Evolutionary conservation across 2,888 invertebrate genomes (phyloP).

Genomic region (Caenorhabditis angaria): DNA sequence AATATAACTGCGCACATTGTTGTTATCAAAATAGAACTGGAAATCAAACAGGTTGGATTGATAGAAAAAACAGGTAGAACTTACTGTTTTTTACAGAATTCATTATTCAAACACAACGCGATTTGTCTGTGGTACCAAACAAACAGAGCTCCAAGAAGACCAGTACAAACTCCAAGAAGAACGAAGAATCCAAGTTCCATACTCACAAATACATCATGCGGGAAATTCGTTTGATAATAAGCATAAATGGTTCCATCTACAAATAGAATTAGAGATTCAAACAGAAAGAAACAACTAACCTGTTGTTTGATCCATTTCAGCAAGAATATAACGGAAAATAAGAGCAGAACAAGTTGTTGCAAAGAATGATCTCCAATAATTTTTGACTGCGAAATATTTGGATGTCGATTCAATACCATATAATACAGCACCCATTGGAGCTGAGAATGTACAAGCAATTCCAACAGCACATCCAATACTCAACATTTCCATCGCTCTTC

Average conservation of each 20-base stretch:
- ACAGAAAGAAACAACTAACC: too few relatives aligned
- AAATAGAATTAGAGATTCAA: too few relatives aligned
- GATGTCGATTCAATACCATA: slow-evolving; percentile 99
- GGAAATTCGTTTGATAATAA: slow-evolving; percentile 79
- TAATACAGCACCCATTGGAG: slow-evolving; percentile 89
- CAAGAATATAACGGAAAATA: slow-evolving; percentile 82
- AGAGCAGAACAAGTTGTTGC: slow-evolving; percentile 62
- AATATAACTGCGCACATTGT: slow-evolving; percentile 39
- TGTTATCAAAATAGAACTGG: slow-evolving; percentile 50
- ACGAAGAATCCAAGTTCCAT: slow-evolving; percentile 93
- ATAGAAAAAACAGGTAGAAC: slow-evolving; percentile 4
- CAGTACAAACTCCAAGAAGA: slow-evolving; percentile 79
- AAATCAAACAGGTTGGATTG: too few relatives aligned
- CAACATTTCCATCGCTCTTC: slow-evolving; percentile 89
- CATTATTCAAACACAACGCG: slow-evolving; percentile 44
- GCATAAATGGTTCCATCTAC: slow-evolving; percentile 76
- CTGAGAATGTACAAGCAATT: slow-evolving; percentile 91
- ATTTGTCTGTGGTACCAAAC: slow-evolving; percentile 55
- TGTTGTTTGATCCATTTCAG: not conserved
- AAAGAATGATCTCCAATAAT: slow-evolving; percentile 84
- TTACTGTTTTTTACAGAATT: slow-evolving; percentile 56
- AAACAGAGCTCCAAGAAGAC: slow-evolving; percentile 59
- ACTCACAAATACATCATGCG: slow-evolving; percentile 90
- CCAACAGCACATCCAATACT: slow-evolving; percentile 97
- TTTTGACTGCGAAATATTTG: slow-evolving; percentile 95